phyloP scores from a whole-genome alignment of 2,113 vertebrate species.

The Chlorocebus sabaeus region DNA sequence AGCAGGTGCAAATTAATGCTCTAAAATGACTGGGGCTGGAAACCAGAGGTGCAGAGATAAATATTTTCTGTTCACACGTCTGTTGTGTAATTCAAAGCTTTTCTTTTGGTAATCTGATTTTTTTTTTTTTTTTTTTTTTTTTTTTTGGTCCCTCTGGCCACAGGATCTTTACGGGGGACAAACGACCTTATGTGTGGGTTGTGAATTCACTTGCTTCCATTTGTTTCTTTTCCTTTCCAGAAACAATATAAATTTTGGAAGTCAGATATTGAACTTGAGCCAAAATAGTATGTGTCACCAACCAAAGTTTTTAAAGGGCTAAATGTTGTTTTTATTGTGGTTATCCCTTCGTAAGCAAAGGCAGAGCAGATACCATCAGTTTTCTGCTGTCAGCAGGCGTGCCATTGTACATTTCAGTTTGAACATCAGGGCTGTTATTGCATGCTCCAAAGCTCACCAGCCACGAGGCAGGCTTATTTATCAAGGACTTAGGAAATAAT shows the following conservation, averaged over 20 bases:
- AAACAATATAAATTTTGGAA: not conserved
- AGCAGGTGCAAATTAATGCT: not conserved
- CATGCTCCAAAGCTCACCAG: fast-evolving
- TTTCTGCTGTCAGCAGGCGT: not conserved
- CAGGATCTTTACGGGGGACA: not conserved
- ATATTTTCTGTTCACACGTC: not conserved
- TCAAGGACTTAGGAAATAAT: not conserved
- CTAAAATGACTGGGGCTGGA: not conserved
- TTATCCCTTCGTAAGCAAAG: not conserved
- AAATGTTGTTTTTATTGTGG: not conserved
- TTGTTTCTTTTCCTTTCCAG: not conserved
- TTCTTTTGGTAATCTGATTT: not conserved
- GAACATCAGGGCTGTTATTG: fast-evolving
- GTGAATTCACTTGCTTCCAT: fast-evolving
- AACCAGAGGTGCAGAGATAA: not conserved
- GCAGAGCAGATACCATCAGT: not conserved
- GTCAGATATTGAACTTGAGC: not conserved
- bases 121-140: too few relatives aligned
- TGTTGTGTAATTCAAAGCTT: not conserved
- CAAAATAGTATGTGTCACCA: not conserved
- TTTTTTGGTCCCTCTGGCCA: not conserved
- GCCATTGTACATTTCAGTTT: fast-evolving
- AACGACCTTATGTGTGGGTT: not conserved
- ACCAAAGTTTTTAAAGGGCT: not conserved
- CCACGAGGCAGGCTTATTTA: not conserved